Evolutionary conservation across 2,113 vertebrate species (phyloP).

Genomic region (Rhegmatorhina hoffmannsi): DNA sequence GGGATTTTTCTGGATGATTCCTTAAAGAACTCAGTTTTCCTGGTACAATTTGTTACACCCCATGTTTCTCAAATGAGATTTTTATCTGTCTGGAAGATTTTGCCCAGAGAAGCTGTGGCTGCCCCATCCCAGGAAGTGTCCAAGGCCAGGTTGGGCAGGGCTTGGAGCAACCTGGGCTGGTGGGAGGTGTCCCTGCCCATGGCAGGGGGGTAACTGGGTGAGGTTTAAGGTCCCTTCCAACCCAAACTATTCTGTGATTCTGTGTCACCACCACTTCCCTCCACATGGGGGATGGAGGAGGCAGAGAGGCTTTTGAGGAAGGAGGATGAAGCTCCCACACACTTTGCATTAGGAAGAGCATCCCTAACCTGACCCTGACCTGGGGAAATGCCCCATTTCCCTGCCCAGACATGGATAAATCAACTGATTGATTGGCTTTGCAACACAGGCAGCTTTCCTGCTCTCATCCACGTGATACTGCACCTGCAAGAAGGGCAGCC

Average conservation of each 20-base stretch:
- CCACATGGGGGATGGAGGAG: accelerated
- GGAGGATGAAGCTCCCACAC: neutral
- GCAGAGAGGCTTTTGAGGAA: neutral
- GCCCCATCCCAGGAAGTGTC: neutral
- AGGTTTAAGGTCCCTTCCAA: neutral
- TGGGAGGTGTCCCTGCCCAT: neutral
- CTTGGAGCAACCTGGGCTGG: neutral
- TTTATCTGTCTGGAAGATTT: neutral
- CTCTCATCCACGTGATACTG: neutral
- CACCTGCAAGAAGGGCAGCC: neutral
- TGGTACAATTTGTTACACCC: accelerated
- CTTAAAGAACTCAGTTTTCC: neutral
- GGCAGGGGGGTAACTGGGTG: neutral
- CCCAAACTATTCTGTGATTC: neutral
- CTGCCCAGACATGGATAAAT: accelerated
- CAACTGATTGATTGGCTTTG: neutral
- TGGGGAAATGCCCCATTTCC: neutral
- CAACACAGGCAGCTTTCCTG: neutral
- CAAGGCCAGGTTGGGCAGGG: neutral
- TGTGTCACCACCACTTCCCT: accelerated
- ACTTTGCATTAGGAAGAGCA: neutral
- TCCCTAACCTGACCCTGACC: neutral
- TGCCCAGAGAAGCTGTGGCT: neutral
- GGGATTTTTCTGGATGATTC: neutral
- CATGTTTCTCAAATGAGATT: accelerated